Evolutionary conservation across 92 coral and sea anemone species (phyloP), one percentile per base, ranked within the genome.

Genomic region (Meandrina meandrites): DNA sequence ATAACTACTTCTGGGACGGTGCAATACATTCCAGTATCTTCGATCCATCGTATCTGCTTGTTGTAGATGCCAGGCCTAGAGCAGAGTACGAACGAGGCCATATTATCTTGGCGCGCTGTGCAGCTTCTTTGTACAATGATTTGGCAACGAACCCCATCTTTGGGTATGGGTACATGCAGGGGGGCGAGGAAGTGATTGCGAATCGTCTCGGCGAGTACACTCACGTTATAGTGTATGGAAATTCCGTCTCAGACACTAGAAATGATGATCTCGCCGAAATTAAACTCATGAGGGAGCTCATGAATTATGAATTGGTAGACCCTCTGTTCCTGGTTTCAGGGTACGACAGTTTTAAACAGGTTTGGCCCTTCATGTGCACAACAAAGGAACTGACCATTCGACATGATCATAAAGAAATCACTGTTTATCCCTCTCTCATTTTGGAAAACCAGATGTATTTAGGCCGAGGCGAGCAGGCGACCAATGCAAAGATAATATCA

Each of bases 391-490:
- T 91, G 40, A 84, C 81, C n/a, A 79, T 73, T 31, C 93, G 90
- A 34, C 88, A 72, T 16, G 93, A 97, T 58, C 89, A 89, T 53
- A 95, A 91, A 80, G 81, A 91, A 47, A 78, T 90, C 47, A 85
- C 82, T 28, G 88, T 91, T 3, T 97, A 95, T 75, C 99, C 99
- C 5, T 97, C 99, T 13, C 91, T 94, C 42, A 91, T 97, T 71
- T 56, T 97, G 57, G 92, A 86, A 54, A 86, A 94, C 54, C 94
- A 95, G 79, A 86, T 97, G 45, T 97, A 92, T 80, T 98, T 93
- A 79, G 99, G 99, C 15, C 85, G 96, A 72, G 99, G 99, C 0
- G 98, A 95, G 27, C 99, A 97, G 71, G 99, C 99, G 1, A 97
- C 99, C 18, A 93, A 88, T 80, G 75, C 22, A 30, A 86, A 88